phyloP scores from a whole-genome alignment of 2,888 invertebrate species.

The Tipula lateralis region DNA sequence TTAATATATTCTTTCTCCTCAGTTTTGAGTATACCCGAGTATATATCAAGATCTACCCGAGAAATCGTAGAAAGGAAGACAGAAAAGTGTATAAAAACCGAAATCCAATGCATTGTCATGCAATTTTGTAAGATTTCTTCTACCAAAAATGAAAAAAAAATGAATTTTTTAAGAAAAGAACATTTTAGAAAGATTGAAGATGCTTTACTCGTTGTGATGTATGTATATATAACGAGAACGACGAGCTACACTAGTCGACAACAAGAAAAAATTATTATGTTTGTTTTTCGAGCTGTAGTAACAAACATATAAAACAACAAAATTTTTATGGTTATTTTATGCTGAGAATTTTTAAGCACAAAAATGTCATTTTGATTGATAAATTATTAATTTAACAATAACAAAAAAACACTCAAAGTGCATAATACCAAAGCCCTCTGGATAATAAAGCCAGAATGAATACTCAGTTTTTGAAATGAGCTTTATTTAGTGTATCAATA shows the following conservation, averaged over 20 bases:
- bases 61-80: neutral
- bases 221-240: neutral
- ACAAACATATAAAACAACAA: neutral
- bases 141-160: neutral
- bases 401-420: no score
- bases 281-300: neutral
- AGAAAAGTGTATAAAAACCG: neutral
- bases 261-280: neutral
- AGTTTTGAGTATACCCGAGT: neutral
- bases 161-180: neutral
- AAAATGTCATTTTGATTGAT: neutral
- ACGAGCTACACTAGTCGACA: neutral
- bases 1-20: neutral
- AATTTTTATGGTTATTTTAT: neutral
- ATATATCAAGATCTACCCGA: neutral
- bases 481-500: no score
- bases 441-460: no score
- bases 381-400: neutral
- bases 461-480: no score
- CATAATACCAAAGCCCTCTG: no score
- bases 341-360: neutral
- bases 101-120: neutral
- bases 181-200: slow-evolving; percentile 24
- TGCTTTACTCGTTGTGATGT: neutral
- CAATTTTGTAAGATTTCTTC: slow-evolving; percentile 9